A percentile compares a stretch with the other conserved stretches of the same genome.
Conservation (phyloP, 2,888 invertebrate genomes). For the Scaptomyza polygonia region DNA sequence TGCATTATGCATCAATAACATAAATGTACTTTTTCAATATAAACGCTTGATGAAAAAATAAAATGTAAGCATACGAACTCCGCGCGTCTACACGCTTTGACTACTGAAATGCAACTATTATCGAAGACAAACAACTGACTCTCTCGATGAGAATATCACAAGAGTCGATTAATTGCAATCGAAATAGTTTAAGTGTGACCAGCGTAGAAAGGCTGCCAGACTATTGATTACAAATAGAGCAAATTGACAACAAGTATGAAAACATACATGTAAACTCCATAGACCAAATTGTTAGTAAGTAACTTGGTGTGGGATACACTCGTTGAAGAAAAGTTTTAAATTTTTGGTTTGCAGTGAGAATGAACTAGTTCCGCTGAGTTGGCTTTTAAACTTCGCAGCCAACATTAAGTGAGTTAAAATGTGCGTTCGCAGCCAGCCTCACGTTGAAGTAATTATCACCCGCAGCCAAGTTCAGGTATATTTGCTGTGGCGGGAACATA, state of each 20-base stretch:
- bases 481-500: constrained; percentile 8
- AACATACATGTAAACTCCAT: too few species aligned
- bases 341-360: neutral
- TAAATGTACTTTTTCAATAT: constrained; percentile 4
- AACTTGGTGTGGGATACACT: too few species aligned
- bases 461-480: constrained; percentile 25
- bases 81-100: constrained; percentile 27
- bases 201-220: neutral
- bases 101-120: constrained; percentile 54
- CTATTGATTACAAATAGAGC: neutral
- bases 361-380: neutral
- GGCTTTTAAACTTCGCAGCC: constrained; percentile 1
- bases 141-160: constrained; percentile 13
- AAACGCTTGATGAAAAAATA: constrained; percentile 18
- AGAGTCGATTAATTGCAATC: constrained; percentile 9
- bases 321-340: neutral
- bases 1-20: constrained; percentile 24
- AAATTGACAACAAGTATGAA: too few species aligned
- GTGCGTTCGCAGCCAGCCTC: constrained; percentile 17
- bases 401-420: neutral
- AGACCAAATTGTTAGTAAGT: too few species aligned
- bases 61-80: constrained; percentile 22
- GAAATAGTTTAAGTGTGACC: constrained; percentile 29
- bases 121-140: constrained; percentile 15
- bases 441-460: neutral